Evolutionary conservation across 1,140 invertebrate species (phyloP), one percentile per base, ranked within the genome.

Genomic region (Diachasmimorpha longicaudata): DNA sequence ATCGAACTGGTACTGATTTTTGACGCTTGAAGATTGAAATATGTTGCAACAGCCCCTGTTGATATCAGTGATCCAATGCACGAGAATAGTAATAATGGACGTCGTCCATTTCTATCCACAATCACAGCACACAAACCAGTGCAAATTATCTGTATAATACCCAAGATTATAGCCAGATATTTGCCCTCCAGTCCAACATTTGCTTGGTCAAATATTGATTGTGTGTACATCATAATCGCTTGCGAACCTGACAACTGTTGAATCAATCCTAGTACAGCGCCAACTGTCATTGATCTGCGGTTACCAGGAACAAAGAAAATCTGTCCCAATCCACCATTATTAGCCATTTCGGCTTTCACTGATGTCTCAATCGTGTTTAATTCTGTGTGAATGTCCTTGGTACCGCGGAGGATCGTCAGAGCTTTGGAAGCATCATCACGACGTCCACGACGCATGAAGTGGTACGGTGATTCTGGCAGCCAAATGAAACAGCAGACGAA

Each of bases 401-500:
- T 70, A 4, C 91, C 92, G 71, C 93, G 86, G 0, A 94, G 87
- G 79, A 87, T 88, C 72, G 89, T 85, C 42, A 95, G 81, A 1
- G 91, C 90, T 68, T 86, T 84, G 44, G 90, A 86, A 0, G 94
- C 94, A 73, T 91, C 87, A 14, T 91, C 86, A 11, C 86, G 85
- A 25, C 88, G 81, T 1, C 91, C 90, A 25, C 89, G 89, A 69
- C 90, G 90, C 2, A 93, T 85, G 46, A 91, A 89, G 79, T 92
- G 94, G 77, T 94, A 92, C 0, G 95, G 94, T 9, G 94, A 93
- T 86, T 96, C 94, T 0, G 94, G 94, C 84, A 95, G 90, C 76
- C 91, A 91, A 36, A 90, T 87, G 81, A 93, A 92, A 4, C 88
- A 89, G 1, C 92, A 75, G 0, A 92, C 84, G 71, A 92, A 91